phyloP scores from a whole-genome alignment of 1,140 invertebrate genomes.

The Drosophila navojoa region DNA sequence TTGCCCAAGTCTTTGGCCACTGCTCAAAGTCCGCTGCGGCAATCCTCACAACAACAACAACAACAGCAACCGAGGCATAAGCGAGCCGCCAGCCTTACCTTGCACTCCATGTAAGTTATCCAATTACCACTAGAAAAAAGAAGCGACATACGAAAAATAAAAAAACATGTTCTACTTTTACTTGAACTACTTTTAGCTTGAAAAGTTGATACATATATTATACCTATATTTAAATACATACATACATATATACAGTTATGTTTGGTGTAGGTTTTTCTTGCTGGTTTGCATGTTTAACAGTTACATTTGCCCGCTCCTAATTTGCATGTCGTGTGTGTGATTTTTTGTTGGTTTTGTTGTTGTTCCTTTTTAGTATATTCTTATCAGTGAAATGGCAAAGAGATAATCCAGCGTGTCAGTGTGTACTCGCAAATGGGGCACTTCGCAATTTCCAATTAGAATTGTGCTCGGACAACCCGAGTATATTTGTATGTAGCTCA shows the following conservation, averaged over 20 bases:
- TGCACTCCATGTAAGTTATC: slow-evolving; percentile 64
- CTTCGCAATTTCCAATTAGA: not conserved
- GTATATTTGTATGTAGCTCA: too few species aligned
- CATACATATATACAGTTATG: slow-evolving; percentile 7
- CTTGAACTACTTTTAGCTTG: slow-evolving; percentile 41
- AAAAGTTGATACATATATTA: slow-evolving; percentile 19
- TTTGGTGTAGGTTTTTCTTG: slow-evolving; percentile 66
- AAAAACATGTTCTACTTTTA: slow-evolving; percentile 34
- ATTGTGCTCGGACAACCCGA: not conserved
- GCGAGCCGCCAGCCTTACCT: slow-evolving; percentile 67
- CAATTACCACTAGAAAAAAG: slow-evolving; percentile 1
- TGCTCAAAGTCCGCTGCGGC: slow-evolving; percentile 59
- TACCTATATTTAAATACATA: slow-evolving; percentile 17
- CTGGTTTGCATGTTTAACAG: slow-evolving; percentile 64
- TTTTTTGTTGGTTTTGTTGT: slow-evolving; percentile 2
- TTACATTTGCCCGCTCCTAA: slow-evolving; percentile 42
- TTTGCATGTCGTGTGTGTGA: slow-evolving; percentile 60
- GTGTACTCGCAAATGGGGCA: not conserved
- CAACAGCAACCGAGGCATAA: slow-evolving; percentile 57
- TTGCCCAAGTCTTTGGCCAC: slow-evolving; percentile 73
- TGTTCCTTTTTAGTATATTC: slow-evolving; percentile 31
- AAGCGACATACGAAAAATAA: slow-evolving; percentile 4
- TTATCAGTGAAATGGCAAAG: slow-evolving; percentile 43
- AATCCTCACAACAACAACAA: slow-evolving; percentile 42
- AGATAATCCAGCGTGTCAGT: slow-evolving; percentile 31